phyloP scores from a whole-genome alignment of 2,888 invertebrate species.

The Flabesymbios commensalis region DNA sequence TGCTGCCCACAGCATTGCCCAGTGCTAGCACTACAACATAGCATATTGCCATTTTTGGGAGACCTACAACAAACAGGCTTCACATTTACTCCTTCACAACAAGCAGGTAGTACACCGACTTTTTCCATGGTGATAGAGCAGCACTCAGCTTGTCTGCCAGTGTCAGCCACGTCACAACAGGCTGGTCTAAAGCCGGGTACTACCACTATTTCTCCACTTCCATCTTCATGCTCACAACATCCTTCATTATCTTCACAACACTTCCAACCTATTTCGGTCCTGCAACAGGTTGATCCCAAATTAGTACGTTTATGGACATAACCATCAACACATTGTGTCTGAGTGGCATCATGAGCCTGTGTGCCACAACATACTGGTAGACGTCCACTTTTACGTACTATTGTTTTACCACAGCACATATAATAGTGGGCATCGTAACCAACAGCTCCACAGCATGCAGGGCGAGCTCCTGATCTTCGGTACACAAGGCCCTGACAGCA shows the following conservation, averaged over 20 bases:
- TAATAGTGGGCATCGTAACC: constrained; percentile 20
- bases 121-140: constrained; percentile 9
- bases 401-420: constrained; percentile 14
- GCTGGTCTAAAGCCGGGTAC: constrained; percentile 21
- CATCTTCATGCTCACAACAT: constrained; percentile 7
- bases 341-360: constrained; percentile 4
- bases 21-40: constrained; percentile 6
- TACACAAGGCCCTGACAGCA: constrained; percentile 21
- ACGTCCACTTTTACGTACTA: constrained; percentile 6
- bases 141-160: constrained; percentile 5
- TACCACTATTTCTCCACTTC: not conserved
- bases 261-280: not conserved
- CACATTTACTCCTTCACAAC: constrained; percentile 5
- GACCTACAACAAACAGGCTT: constrained; percentile 14
- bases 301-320: constrained; percentile 1
- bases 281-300: constrained; percentile 19
- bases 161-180: constrained; percentile 9
- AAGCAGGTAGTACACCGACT: constrained; percentile 10
- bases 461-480: constrained; percentile 12
- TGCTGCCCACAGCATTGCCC: constrained; percentile 9
- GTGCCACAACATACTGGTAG: constrained; percentile 6
- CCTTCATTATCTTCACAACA: constrained; percentile 12
- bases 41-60: not conserved
- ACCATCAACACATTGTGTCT: constrained; percentile 6
- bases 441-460: constrained; percentile 19